These are phyloP conservation scores for Eupithecia inturbata DNA, from an alignment of 2,888 invertebrate genomes.

Conservation along the genomic window DNA sequence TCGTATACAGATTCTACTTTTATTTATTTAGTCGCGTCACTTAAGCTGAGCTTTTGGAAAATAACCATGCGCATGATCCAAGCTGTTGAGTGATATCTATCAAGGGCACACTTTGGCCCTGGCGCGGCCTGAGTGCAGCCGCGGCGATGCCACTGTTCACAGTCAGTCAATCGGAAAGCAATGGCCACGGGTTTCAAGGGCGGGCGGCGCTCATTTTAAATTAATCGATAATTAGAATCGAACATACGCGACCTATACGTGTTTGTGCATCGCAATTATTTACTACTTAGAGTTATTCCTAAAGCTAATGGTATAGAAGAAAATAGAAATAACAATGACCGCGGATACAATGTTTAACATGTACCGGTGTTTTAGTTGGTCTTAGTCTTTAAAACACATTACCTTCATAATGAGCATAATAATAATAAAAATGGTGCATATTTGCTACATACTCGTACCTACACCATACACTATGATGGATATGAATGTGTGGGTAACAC, in stretches of 20 bases:
- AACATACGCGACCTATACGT: conserved; percentile 1
- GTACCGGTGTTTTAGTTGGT: background rate
- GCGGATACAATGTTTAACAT: background rate
- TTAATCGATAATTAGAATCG: conserved; percentile 46
- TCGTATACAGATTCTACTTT: background rate
- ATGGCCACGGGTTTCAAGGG: conserved; percentile 42
- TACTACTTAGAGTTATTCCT: background rate
- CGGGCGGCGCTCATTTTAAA: conserved; percentile 38
- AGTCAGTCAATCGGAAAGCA: conserved; percentile 13
- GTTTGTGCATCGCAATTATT: background rate
- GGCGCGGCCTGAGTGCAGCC: background rate
- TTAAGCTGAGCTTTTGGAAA: background rate
- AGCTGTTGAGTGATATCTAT: background rate
- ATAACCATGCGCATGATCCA: background rate
- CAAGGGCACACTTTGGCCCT: background rate
- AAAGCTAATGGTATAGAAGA: background rate
- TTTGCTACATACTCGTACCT: background rate
- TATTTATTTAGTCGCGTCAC: too few species aligned
- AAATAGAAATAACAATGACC: background rate
- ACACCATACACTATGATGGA: background rate
- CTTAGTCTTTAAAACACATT: background rate
- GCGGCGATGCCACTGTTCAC: background rate
- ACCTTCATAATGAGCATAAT: background rate
- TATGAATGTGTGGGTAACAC: background rate
- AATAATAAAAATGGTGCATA: background rate